Conservation (phyloP, 1,140 invertebrate genomes). For the Drosophila ohnishii region DNA sequence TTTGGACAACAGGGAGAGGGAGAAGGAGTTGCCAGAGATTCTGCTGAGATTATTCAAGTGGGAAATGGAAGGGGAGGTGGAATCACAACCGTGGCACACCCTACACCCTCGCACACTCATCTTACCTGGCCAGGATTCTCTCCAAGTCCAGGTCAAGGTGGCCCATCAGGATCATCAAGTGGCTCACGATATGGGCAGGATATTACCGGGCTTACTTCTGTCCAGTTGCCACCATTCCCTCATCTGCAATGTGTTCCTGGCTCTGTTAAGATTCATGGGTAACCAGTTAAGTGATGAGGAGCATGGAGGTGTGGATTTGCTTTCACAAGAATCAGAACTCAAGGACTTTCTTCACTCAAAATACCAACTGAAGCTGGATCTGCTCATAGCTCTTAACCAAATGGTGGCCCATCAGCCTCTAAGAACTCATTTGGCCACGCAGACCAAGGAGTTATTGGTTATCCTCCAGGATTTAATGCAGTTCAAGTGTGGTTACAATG, state of each 20-base stretch:
- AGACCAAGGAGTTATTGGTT: conserved; percentile 57
- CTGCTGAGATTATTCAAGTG: conserved; percentile 45
- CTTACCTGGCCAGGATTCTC: background rate
- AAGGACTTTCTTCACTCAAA: conserved; percentile 56
- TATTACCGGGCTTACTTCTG: conserved; percentile 47
- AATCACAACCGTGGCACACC: conserved; percentile 20
- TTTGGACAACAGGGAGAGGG: conserved; percentile 57
- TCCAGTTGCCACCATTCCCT: conserved; percentile 51
- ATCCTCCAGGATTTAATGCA: conserved; percentile 52
- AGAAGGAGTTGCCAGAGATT: conserved; percentile 46
- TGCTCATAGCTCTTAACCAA: conserved; percentile 65
- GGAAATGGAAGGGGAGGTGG: background rate
- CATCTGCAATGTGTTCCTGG: conserved; percentile 66
- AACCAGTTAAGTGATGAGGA: conserved; percentile 8
- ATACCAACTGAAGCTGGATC: conserved; percentile 64
- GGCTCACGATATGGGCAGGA: conserved; percentile 27
- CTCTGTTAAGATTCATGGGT: conserved; percentile 49
- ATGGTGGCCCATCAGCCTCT: conserved; percentile 66
- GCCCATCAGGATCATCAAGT: conserved; percentile 24
- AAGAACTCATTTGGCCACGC: conserved; percentile 52
- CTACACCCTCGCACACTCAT: conserved; percentile 55
- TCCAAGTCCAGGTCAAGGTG: conserved; percentile 42
- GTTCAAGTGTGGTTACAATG: background rate
- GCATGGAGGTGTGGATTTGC: conserved; percentile 41
- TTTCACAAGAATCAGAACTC: conserved; percentile 65